A percentile compares a stretch with the other conserved stretches of the same genome.
phyloP scores from a whole-genome alignment of 2,797 vertebrate species.

The Acipenser ruthenus region DNA sequence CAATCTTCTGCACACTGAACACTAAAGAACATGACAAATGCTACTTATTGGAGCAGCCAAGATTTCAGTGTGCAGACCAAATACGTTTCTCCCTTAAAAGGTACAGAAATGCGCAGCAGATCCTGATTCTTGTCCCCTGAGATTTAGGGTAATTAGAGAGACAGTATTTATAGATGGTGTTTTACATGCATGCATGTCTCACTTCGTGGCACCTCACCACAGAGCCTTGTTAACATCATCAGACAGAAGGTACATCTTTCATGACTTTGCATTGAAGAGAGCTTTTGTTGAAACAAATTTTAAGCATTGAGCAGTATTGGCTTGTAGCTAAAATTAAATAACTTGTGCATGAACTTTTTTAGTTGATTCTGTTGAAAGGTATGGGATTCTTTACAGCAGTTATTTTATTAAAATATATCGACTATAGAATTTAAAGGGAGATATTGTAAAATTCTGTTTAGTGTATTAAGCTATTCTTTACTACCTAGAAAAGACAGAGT shows the following conservation, averaged over 20 bases:
- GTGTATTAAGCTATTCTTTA: too few relatives aligned
- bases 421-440: not conserved
- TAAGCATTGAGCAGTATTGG: too few relatives aligned
- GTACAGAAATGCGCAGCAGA: conserved; percentile 46
- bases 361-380: not conserved
- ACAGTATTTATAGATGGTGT: conserved; percentile 69
- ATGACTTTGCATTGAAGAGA: not conserved
- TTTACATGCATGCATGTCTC: conserved; percentile 36
- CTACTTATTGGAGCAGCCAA: too few relatives aligned
- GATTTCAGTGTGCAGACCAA: conserved; percentile 15
- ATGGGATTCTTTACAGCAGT: too few relatives aligned
- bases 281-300: too few relatives aligned
- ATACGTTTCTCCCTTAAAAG: conserved; percentile 60
- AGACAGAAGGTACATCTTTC: conserved; percentile 24
- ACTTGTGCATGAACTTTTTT: not conserved
- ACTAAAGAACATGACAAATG: too few relatives aligned
- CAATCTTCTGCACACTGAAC: too few relatives aligned
- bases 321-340: too few relatives aligned
- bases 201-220: conserved; percentile 27
- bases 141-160: conserved; percentile 60
- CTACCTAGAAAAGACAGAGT: too few relatives aligned
- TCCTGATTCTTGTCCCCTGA: conserved; percentile 52
- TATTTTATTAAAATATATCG: too few relatives aligned
- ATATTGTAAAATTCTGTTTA: not conserved
- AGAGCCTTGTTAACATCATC: conserved; percentile 22